Conservation (phyloP, 2,797 vertebrate species). For the Manis crassicaudata region DNA sequence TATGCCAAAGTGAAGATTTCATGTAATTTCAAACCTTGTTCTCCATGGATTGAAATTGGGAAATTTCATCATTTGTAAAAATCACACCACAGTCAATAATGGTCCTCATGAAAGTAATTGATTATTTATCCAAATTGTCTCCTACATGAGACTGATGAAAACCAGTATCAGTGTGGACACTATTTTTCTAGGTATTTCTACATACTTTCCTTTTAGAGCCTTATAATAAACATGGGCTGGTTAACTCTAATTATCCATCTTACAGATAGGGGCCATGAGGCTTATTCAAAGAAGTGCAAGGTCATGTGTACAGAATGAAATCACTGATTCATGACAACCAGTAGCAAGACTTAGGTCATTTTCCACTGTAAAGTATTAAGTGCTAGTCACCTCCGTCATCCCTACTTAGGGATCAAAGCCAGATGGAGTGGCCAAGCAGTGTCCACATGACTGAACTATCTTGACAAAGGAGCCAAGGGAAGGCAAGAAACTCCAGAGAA, state of each 20-base stretch:
- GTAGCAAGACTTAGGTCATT: neutral
- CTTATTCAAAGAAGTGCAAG: neutral
- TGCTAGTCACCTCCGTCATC: neutral
- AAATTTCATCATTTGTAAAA: constrained; percentile 9
- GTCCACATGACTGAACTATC: neutral
- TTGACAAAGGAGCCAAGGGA: neutral
- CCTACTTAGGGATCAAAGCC: neutral
- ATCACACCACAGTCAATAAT: neutral
- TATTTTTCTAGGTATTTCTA: neutral
- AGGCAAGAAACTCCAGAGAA: neutral
- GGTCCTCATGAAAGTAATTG: neutral
- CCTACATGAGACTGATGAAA: neutral
- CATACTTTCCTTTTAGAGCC: neutral
- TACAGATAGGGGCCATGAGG: neutral
- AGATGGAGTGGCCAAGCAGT: neutral
- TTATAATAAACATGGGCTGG: neutral
- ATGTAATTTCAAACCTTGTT: neutral
- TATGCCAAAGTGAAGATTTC: neutral
- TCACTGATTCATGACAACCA: neutral
- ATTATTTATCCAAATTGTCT: constrained; percentile 25
- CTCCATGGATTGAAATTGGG: neutral
- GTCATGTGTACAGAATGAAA: neutral
- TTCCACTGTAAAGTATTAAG: neutral
- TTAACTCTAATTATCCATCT: neutral
- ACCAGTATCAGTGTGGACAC: neutral